Conservation (phyloP, 2,888 invertebrate genomes). For the Orchesella flavescens region DNA sequence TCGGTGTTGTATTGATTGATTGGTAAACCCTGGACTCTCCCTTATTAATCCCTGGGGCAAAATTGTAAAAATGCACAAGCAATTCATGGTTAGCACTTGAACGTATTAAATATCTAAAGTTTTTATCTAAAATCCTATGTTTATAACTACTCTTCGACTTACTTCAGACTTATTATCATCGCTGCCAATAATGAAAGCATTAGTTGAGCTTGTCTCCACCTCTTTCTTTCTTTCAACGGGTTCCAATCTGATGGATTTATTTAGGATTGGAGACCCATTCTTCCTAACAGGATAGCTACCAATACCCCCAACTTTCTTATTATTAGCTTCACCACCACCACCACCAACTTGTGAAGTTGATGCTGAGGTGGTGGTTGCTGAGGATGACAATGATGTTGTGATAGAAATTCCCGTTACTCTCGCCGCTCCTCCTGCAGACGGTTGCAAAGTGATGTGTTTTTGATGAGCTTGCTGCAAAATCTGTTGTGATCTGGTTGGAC, state of each 20-base stretch:
- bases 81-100: background rate
- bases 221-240: slow-evolving; percentile 27
- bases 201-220: background rate
- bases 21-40: slow-evolving; percentile 49
- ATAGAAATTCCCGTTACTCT: slow-evolving; percentile 42
- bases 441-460: slow-evolving; percentile 23
- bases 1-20: slow-evolving; percentile 5
- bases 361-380: background rate
- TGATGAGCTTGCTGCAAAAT: slow-evolving; percentile 16
- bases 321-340: background rate
- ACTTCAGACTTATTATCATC: slow-evolving; percentile 20
- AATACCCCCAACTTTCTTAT: background rate
- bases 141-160: too few species aligned
- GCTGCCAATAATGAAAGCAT: background rate
- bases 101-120: too few species aligned
- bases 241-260: slow-evolving; percentile 47
- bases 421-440: slow-evolving; percentile 45
- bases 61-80: background rate
- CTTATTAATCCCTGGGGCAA: slow-evolving; percentile 24
- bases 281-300: slow-evolving; percentile 57
- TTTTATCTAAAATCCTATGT: too few species aligned
- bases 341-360: background rate
- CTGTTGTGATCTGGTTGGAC: background rate
- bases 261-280: slow-evolving; percentile 48
- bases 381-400: background rate